Conservation (phyloP, 2,113 vertebrate genomes). For the Prolemur simus region DNA sequence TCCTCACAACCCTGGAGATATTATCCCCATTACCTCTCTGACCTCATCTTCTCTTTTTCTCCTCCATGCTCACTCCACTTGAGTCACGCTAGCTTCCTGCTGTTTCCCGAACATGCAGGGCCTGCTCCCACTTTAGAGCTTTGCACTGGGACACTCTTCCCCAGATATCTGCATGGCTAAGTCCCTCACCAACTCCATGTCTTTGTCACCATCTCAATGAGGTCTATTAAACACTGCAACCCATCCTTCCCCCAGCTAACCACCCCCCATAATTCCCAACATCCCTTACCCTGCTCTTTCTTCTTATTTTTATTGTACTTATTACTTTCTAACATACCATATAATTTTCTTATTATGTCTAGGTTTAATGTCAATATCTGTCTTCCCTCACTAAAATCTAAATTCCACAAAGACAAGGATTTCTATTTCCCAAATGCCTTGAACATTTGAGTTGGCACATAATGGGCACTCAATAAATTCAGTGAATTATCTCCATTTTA, state of each 20-base stretch:
- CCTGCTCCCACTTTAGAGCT: background rate
- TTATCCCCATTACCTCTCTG: background rate
- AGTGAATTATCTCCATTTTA: background rate
- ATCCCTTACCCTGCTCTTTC: background rate
- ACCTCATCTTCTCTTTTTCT: background rate
- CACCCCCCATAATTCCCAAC: conserved; percentile 1
- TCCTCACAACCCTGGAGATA: background rate
- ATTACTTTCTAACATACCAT: background rate
- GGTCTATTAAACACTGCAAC: background rate
- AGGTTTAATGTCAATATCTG: background rate
- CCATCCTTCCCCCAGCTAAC: background rate
- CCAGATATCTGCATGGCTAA: background rate
- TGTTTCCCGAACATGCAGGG: background rate
- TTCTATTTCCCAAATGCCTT: conserved; percentile 17
- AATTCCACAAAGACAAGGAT: conserved; percentile 11
- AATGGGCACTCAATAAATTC: background rate
- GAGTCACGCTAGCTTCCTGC: background rate
- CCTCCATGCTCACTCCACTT: background rate
- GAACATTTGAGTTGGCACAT: background rate
- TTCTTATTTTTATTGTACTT: background rate
- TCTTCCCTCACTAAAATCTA: conserved; percentile 10
- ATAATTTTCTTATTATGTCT: background rate
- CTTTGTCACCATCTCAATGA: background rate
- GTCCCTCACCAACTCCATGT: background rate
- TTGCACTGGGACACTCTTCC: background rate